Percentiles rank a stretch among this genome's conserved stretches.
phyloP scores from a whole-genome alignment of 2,888 invertebrate species.

The Theretra japonica region DNA sequence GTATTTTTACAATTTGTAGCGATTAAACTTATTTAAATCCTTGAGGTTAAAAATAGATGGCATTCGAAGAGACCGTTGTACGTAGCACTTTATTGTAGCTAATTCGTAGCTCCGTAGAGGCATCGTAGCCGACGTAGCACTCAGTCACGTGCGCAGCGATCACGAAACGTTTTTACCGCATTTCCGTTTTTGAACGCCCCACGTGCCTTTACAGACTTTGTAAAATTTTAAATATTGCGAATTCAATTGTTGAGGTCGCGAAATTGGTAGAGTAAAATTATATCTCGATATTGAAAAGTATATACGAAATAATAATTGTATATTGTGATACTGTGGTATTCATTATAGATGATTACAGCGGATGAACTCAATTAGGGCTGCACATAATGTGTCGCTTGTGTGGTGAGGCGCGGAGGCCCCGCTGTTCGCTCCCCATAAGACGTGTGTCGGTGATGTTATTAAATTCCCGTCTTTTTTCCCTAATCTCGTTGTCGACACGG shows the following conservation, averaged over 20 bases:
- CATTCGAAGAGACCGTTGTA: background rate
- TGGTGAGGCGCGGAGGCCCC: constrained; percentile 27
- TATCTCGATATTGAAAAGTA: no score
- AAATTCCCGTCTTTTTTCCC: constrained; percentile 75
- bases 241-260: background rate
- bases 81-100: constrained; percentile 28
- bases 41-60: background rate
- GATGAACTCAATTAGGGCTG: constrained; percentile 11
- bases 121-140: constrained; percentile 48
- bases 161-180: constrained; percentile 75
- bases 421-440: constrained; percentile 60
- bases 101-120: constrained; percentile 44
- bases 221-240: constrained; percentile 7
- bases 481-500: constrained; percentile 74
- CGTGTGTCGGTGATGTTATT: constrained; percentile 73
- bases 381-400: constrained; percentile 1
- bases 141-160: constrained; percentile 70
- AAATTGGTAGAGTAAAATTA: background rate
- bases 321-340: background rate
- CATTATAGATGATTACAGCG: constrained; percentile 19
- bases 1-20: no score
- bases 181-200: constrained; percentile 58
- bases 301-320: no score
- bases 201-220: constrained; percentile 29
- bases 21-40: background rate